Conservation (phyloP, 2,888 invertebrate genomes). For the Torymus aiolomorphi region DNA sequence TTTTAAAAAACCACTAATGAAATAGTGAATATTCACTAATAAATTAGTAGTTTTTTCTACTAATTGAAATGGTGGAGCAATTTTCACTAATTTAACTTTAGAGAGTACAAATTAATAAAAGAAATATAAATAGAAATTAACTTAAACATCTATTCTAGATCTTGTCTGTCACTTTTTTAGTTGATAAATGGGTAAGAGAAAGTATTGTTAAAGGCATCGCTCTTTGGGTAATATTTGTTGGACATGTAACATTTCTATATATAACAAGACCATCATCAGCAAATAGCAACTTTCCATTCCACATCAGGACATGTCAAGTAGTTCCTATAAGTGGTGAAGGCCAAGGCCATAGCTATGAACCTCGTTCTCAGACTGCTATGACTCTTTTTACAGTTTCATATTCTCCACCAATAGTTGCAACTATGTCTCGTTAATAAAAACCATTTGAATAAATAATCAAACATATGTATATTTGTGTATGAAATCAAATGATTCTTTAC, state of each 20-base stretch:
- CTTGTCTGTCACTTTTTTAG: conserved; percentile 80
- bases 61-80: too few species aligned
- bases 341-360: conserved; percentile 70
- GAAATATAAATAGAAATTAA: conserved; percentile 2
- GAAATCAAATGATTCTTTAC: conserved; percentile 48
- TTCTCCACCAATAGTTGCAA: conserved; percentile 49
- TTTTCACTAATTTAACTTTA: too few species aligned
- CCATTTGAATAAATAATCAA: conserved; percentile 37
- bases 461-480: conserved; percentile 44
- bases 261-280: conserved; percentile 69
- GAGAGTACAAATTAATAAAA: background rate
- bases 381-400: conserved; percentile 66
- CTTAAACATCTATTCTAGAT: conserved; percentile 76
- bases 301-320: conserved; percentile 71
- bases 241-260: conserved; percentile 68
- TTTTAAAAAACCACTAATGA: too few species aligned
- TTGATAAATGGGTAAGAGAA: conserved; percentile 88
- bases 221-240: conserved; percentile 68
- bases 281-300: conserved; percentile 71
- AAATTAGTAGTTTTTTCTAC: too few species aligned
- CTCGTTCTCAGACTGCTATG: conserved; percentile 59
- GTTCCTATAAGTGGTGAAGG: conserved; percentile 67
- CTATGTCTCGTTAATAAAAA: conserved; percentile 37
- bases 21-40: too few species aligned
- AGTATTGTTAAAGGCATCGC: conserved; percentile 79